Conservation (phyloP, 2,113 vertebrate species). For the Semicossyphus pulcher region DNA sequence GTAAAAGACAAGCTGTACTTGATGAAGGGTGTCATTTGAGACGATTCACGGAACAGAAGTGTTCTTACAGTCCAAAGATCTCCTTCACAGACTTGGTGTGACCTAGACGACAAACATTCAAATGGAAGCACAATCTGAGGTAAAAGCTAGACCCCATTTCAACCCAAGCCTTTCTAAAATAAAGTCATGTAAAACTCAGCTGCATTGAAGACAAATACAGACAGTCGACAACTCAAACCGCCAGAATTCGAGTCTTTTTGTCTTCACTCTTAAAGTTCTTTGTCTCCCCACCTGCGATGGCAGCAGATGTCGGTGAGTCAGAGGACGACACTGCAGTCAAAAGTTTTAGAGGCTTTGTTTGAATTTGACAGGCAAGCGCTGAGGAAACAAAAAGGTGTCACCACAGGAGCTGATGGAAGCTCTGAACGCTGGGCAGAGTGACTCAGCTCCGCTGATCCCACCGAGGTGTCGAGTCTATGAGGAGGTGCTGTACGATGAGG, state of each 20-base stretch:
- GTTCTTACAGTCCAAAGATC: not conserved
- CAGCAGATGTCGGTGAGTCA: not conserved
- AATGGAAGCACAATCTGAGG: slow-evolving; percentile 55
- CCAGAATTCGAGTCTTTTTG: not conserved
- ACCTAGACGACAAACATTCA: slow-evolving; percentile 35
- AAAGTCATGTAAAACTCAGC: slow-evolving; percentile 26
- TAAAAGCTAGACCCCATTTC: slow-evolving; percentile 36
- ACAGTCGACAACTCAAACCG: not conserved
- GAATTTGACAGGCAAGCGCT: slow-evolving; percentile 3
- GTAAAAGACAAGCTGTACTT: slow-evolving; percentile 1
- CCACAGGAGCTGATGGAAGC: not conserved
- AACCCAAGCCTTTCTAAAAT: slow-evolving; percentile 31
- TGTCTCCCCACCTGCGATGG: slow-evolving; percentile 14
- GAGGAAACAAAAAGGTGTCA: slow-evolving; percentile 22
- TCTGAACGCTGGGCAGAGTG: not conserved
- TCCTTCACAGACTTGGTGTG: slow-evolving; percentile 10
- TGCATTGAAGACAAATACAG: not conserved
- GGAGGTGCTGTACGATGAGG: slow-evolving; percentile 38
- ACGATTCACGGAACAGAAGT: not conserved
- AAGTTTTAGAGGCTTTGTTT: slow-evolving; percentile 27
- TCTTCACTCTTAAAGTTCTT: slow-evolving; percentile 14
- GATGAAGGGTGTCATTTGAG: slow-evolving; percentile 25
- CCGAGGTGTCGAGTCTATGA: slow-evolving; percentile 35
- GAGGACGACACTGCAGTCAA: not conserved
- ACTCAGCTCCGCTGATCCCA: slow-evolving; percentile 19